Conservation (phyloP, 2,888 invertebrate species). For the Lathronympha strigana region DNA sequence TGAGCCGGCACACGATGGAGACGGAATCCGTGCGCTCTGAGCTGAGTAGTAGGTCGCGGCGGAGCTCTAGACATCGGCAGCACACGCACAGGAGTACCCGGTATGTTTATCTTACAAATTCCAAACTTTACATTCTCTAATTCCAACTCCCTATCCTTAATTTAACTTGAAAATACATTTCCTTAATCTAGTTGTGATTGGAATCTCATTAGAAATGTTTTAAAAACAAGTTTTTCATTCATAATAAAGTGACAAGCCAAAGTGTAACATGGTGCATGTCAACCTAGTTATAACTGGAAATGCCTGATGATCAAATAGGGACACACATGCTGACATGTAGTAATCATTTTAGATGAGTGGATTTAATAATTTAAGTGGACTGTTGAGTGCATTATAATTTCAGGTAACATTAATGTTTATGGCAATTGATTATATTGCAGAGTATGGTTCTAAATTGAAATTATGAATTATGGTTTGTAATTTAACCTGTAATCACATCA, state of each 20-base stretch:
- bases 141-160: not conserved
- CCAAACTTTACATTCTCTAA: not conserved
- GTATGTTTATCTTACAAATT: slow-evolving; percentile 63
- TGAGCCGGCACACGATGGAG: slow-evolving; percentile 89
- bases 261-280: slow-evolving; percentile 15
- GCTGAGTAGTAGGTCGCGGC: slow-evolving; percentile 92
- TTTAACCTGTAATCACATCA: too few species aligned
- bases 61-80: slow-evolving; percentile 86
- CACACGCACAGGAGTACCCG: slow-evolving; percentile 87
- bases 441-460: too few species aligned
- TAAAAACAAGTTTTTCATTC: slow-evolving; percentile 25
- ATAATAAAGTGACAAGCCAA: slow-evolving; percentile 16
- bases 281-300: slow-evolving; percentile 40
- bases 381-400: slow-evolving; percentile 14
- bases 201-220: slow-evolving; percentile 19
- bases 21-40: slow-evolving; percentile 97
- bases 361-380: slow-evolving; percentile 20
- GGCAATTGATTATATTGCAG: not conserved
- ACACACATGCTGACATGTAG: slow-evolving; percentile 5
- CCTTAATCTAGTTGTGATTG: not conserved
- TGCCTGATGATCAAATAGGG: slow-evolving; percentile 25
- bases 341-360: slow-evolving; percentile 24
- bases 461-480: too few species aligned
- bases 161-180: not conserved
- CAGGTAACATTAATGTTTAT: not conserved